phyloP scores from a whole-genome alignment of 2,888 invertebrate genomes.

The Eueremaeus valkanovi region DNA sequence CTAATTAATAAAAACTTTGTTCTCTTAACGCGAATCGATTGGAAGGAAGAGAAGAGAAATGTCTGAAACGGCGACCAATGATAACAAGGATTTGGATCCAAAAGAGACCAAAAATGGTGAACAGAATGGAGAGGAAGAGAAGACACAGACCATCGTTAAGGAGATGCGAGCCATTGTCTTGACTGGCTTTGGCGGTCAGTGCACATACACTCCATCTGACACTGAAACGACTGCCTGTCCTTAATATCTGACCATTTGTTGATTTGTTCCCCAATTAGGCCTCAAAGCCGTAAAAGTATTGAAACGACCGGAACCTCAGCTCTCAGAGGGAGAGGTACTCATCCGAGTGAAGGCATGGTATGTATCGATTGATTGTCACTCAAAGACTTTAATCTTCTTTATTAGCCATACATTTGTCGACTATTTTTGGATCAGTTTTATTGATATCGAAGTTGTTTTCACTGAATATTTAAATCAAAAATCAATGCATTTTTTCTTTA shows the following conservation, averaged over 20 bases:
- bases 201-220: too few species aligned
- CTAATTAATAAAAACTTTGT: not conserved
- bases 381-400: not conserved
- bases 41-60: not conserved
- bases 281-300: conserved; percentile 77
- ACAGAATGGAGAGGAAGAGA: conserved; percentile 22
- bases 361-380: conserved; percentile 52
- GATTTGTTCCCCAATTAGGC: conserved; percentile 53
- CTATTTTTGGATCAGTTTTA: not conserved
- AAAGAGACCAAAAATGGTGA: conserved; percentile 13
- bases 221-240: too few species aligned
- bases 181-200: conserved; percentile 68
- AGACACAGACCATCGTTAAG: conserved; percentile 59
- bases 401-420: not conserved
- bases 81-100: not conserved
- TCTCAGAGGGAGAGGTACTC: conserved; percentile 61
- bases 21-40: not conserved
- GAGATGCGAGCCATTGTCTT: conserved; percentile 81
- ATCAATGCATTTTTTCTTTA: not conserved
- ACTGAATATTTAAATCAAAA: not conserved
- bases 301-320: conserved; percentile 70
- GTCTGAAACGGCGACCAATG: conserved; percentile 19
- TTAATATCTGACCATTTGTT: not conserved
- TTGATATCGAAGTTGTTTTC: too few species aligned
- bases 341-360: conserved; percentile 81